A percentile compares a stretch with the other conserved stretches of the same genome.
These are phyloP conservation scores for Ascaphus truei DNA, from an alignment of 2,113 vertebrate species.

Conservation along the genomic window DNA sequence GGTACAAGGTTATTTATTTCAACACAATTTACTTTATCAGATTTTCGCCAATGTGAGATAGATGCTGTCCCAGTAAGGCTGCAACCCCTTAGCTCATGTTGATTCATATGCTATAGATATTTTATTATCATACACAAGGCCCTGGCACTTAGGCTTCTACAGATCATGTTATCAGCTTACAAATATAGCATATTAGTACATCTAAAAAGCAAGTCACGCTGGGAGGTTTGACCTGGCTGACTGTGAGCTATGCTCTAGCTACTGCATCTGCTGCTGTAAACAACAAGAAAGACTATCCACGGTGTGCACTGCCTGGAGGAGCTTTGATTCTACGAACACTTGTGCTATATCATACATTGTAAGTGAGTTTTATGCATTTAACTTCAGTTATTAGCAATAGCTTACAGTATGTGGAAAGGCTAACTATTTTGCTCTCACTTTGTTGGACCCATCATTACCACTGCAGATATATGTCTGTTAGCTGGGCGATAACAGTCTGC, in stretches of 20 bases:
- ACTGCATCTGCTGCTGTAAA: conserved; percentile 51
- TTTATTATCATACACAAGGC: conserved; percentile 53
- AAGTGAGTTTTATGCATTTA: conserved; percentile 45
- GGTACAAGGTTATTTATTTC: not conserved
- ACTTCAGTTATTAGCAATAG: not conserved
- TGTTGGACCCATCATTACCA: not conserved
- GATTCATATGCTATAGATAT: conserved; percentile 59
- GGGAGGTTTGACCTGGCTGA: conserved; percentile 40
- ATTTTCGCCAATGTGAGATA: conserved; percentile 27
- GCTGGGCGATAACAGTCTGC: not conserved
- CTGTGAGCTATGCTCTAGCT: conserved; percentile 35
- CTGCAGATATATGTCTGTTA: not conserved
- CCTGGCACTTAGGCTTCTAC: conserved; percentile 39
- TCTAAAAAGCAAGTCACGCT: conserved; percentile 52
- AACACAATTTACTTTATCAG: not conserved
- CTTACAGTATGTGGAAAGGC: not conserved
- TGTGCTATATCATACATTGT: conserved; percentile 45
- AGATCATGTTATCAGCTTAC: conserved; percentile 69
- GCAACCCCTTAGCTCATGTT: conserved; percentile 45
- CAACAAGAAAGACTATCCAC: conserved; percentile 45
- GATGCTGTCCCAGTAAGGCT: conserved; percentile 7
- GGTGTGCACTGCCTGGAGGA: conserved; percentile 11
- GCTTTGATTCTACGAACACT: conserved; percentile 16
- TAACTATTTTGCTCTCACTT: not conserved
- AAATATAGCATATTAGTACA: conserved; percentile 72